phyloP scores from a whole-genome alignment of 2,888 invertebrate genomes.

The Hirtodrosophila trivittata region DNA sequence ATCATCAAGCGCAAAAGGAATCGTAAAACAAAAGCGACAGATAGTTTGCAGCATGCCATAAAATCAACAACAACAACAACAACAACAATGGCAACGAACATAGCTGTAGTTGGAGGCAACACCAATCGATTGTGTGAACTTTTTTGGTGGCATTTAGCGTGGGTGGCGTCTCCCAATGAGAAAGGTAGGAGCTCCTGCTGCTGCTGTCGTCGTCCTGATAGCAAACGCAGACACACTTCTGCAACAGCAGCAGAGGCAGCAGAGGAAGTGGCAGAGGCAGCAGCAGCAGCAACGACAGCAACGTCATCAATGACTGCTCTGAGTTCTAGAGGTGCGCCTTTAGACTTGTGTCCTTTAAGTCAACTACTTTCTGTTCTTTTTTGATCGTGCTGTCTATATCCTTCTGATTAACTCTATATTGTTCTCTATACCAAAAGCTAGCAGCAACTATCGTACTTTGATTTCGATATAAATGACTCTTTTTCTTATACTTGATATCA shows the following conservation, averaged over 20 bases:
- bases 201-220: constrained; percentile 57
- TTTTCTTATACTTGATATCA: too few relatives aligned
- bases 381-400: too few relatives aligned
- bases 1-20: constrained; percentile 75
- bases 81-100: constrained; percentile 18
- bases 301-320: constrained; percentile 54
- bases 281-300: constrained; percentile 32
- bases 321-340: constrained; percentile 16
- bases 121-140: constrained; percentile 71
- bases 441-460: too few relatives aligned
- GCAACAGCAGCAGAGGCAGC: constrained; percentile 17
- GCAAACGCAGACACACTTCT: constrained; percentile 38
- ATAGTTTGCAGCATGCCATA: constrained; percentile 71
- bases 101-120: constrained; percentile 33
- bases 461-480: too few relatives aligned
- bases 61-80: constrained; percentile 55
- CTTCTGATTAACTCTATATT: too few relatives aligned
- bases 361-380: too few relatives aligned
- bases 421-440: too few relatives aligned
- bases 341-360: constrained; percentile 38
- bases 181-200: constrained; percentile 30
- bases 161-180: constrained; percentile 29
- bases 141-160: constrained; percentile 62
- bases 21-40: constrained; percentile 78
- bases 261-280: constrained; percentile 19